phyloP scores from a whole-genome alignment of 2,888 invertebrate genomes.

The Dione juno region DNA sequence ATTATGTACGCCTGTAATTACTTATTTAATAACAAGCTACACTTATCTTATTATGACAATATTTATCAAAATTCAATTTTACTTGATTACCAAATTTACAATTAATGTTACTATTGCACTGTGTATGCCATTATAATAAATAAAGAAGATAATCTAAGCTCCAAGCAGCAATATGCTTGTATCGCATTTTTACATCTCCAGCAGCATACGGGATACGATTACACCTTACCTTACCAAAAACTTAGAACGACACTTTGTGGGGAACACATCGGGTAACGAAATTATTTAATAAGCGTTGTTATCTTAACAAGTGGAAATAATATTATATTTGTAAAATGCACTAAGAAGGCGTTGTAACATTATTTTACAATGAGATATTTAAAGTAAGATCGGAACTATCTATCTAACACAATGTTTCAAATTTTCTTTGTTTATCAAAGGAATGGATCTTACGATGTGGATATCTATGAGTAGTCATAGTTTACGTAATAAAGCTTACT shows the following conservation, averaged over 20 bases:
- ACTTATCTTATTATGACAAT: background rate
- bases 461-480: background rate
- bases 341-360: background rate
- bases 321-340: background rate
- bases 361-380: background rate
- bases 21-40: conserved; percentile 2
- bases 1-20: background rate
- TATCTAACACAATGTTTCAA: background rate
- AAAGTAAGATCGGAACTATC: background rate
- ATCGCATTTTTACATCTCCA: too few species aligned
- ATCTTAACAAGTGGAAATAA: too few species aligned
- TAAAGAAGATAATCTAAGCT: too few species aligned
- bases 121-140: background rate
- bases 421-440: background rate
- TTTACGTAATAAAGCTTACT: background rate
- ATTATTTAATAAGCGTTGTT: too few species aligned
- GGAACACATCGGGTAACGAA: too few species aligned
- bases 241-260: too few species aligned
- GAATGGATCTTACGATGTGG: background rate
- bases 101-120: background rate
- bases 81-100: background rate
- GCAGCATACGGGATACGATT: too few species aligned
- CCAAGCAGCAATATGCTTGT: too few species aligned
- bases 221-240: too few species aligned
- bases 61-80: background rate